phyloP scores from a whole-genome alignment of 2,888 invertebrate species.

The Deilephila elpenor region DNA sequence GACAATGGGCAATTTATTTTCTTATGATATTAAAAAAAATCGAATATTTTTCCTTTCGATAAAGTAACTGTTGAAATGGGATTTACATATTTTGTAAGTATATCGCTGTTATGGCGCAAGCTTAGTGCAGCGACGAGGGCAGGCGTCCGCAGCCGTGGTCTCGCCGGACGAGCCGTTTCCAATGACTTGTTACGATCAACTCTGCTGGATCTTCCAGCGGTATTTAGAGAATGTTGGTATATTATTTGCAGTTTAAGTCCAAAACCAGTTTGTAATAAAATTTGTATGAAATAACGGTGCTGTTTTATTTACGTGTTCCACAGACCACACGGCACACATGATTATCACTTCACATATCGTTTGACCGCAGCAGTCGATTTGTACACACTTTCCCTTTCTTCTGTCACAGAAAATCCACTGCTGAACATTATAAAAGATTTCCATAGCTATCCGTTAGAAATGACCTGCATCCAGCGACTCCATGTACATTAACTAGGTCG shows the following conservation, averaged over 20 bases:
- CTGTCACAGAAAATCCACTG: no score
- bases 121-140: conserved; percentile 24
- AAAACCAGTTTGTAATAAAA: conserved; percentile 83
- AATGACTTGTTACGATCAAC: conserved; percentile 64
- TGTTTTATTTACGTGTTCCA: conserved; percentile 53
- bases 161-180: conserved; percentile 65
- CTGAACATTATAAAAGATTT: no score
- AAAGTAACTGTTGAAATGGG: conserved; percentile 8
- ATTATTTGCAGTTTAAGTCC: conserved; percentile 80
- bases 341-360: no score
- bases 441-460: no score
- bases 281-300: conserved; percentile 72
- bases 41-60: conserved; percentile 17
- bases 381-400: no score
- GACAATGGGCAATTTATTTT: neutral
- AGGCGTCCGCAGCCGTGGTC: neutral
- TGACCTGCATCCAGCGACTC: no score
- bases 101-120: neutral
- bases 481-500: no score
- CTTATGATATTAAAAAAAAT: conserved; percentile 13
- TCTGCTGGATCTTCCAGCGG: conserved; percentile 65
- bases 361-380: no score
- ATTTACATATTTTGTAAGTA: conserved; percentile 7
- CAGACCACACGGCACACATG: neutral
- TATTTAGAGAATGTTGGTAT: conserved; percentile 74